Conservation (phyloP, 1,140 invertebrate species). For the Plodia interpunctella region DNA sequence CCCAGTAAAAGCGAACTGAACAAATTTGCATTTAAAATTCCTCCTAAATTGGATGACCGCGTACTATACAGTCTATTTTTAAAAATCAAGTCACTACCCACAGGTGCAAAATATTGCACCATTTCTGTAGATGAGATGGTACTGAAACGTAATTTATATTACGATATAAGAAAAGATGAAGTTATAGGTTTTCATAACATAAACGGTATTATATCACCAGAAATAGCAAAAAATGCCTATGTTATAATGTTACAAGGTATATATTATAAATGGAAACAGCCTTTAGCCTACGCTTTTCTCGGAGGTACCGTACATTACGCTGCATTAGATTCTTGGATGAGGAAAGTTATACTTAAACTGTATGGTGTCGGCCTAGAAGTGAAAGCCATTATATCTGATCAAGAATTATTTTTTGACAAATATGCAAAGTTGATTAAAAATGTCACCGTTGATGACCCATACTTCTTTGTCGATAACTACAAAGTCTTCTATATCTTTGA, state of each 20-base stretch:
- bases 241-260: conserved; percentile 32
- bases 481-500: conserved; percentile 36
- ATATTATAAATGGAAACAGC: conserved; percentile 31
- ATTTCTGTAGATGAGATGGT: conserved; percentile 27
- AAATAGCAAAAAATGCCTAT: conserved; percentile 19
- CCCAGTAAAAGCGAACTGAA: conserved; percentile 16
- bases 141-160: conserved; percentile 25
- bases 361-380: conserved; percentile 27
- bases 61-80: conserved; percentile 7
- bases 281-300: conserved; percentile 27
- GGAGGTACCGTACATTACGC: conserved; percentile 18
- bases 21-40: conserved; percentile 18
- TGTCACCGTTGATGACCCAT: conserved; percentile 24
- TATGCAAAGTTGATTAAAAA: conserved; percentile 23
- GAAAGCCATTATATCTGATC: conserved; percentile 23
- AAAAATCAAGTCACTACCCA: conserved; percentile 17
- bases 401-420: conserved; percentile 28
- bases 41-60: conserved; percentile 15
- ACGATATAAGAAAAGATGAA: conserved; percentile 25
- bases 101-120: conserved; percentile 19
- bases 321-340: conserved; percentile 26
- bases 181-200: conserved; percentile 31
- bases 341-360: conserved; percentile 24
- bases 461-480: conserved; percentile 23
- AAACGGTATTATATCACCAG: conserved; percentile 19